A percentile compares a stretch with the other conserved stretches of the same genome.
Evolutionary conservation across 2,797 vertebrate species (phyloP).

Genomic region (Columba guinea): DNA sequence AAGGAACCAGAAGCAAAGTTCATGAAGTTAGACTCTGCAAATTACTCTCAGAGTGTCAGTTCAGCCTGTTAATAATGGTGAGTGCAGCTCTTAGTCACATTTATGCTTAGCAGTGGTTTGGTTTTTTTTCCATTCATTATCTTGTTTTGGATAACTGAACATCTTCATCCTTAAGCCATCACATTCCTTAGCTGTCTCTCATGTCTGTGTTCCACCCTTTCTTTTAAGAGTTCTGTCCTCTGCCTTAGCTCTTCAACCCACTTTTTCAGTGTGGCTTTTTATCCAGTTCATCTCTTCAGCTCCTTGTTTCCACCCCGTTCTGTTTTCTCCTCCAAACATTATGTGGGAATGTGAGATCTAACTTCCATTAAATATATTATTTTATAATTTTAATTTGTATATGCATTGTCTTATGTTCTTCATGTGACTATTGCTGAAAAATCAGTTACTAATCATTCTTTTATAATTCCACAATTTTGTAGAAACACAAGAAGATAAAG

Average conservation of each 20-base stretch:
- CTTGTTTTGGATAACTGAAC: not conserved
- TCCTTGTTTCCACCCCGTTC: not conserved
- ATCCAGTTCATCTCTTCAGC: not conserved
- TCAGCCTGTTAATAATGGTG: not conserved
- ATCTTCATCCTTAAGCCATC: not conserved
- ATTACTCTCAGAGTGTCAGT: not conserved
- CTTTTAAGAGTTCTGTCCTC: not conserved
- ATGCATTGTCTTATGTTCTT: not conserved
- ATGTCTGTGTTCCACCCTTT: not conserved
- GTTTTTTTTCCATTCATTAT: not conserved
- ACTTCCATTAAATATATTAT: not conserved
- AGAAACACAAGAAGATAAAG: conserved; percentile 73
- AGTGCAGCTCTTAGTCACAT: not conserved
- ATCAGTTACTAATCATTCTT: not conserved
- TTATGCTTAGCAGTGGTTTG: not conserved
- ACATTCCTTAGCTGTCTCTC: not conserved
- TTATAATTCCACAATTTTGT: not conserved
- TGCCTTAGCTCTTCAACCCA: not conserved
- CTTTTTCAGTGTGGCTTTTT: not conserved
- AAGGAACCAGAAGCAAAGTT: not conserved
- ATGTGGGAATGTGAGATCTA: not conserved
- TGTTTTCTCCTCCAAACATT: not conserved
- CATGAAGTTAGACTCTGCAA: not conserved
- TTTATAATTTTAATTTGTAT: not conserved
- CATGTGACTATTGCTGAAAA: not conserved